phyloP scores from a whole-genome alignment of 2,888 invertebrate genomes.

The Ophioninae sp. region DNA sequence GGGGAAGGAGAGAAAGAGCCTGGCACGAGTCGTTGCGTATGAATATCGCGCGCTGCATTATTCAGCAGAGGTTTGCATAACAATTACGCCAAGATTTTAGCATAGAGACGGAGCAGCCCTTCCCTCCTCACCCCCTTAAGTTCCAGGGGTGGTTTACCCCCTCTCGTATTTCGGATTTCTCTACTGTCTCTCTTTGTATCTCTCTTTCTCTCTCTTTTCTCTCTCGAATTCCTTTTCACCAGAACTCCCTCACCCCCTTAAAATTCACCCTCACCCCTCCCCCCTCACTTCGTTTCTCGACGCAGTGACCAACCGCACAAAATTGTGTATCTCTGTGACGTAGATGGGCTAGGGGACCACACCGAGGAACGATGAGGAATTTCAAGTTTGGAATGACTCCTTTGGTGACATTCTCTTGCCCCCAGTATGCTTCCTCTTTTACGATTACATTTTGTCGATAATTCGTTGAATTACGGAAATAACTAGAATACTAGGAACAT shows the following conservation, averaged over 20 bases:
- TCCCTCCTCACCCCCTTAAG: not conserved
- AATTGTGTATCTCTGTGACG: conserved; percentile 35
- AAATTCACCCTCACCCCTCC: not conserved
- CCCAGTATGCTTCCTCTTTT: not conserved
- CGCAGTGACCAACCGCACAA: conserved; percentile 29
- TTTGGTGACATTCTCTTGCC: conserved; percentile 40
- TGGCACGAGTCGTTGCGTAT: conserved; percentile 69
- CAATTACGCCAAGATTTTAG: conserved; percentile 73
- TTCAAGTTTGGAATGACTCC: conserved; percentile 32
- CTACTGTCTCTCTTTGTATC: not conserved
- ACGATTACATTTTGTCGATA: not conserved
- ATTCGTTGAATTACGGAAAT: not conserved
- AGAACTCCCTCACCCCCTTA: not conserved
- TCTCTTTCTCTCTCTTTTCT: not conserved
- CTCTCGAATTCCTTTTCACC: not conserved
- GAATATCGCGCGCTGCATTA: conserved; percentile 74
- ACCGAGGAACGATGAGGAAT: conserved; percentile 59
- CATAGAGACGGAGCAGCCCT: conserved; percentile 64
- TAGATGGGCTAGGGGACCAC: conserved; percentile 26
- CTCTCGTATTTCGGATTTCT: conserved; percentile 30
- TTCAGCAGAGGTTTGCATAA: conserved; percentile 73
- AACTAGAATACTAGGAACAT: not conserved
- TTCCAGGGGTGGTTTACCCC: not conserved
- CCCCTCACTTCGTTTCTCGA: not conserved
- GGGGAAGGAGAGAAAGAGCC: conserved; percentile 12